A percentile compares a stretch with the other conserved stretches of the same genome.
Conservation (phyloP, 2,797 vertebrate genomes). For the Euphonia xanthogaster region DNA sequence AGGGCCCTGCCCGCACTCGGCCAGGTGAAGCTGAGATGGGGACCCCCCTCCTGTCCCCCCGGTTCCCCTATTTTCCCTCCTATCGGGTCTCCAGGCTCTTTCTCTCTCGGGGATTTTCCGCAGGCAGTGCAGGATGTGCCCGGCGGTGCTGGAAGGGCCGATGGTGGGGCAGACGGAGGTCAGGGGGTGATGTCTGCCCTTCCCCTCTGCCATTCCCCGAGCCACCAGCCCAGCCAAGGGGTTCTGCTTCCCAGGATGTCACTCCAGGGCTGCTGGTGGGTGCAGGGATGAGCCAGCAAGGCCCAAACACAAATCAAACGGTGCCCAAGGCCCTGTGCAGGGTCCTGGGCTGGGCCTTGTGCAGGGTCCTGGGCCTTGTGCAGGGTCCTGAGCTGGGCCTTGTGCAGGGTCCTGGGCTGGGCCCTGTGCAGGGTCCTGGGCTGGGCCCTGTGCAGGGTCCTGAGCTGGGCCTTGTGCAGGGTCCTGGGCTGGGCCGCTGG, state of each 20-base stretch:
- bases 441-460: too few relatives aligned
- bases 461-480: too few relatives aligned
- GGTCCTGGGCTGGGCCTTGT: not conserved
- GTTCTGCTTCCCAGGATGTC: fast-evolving
- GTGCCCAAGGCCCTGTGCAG: not conserved
- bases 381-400: too few relatives aligned
- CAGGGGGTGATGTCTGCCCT: fast-evolving
- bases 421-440: too few relatives aligned
- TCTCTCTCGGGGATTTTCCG: not conserved
- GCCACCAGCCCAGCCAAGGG: not conserved
- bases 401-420: too few relatives aligned
- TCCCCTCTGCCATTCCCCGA: fast-evolving
- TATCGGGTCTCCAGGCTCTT: not conserved
- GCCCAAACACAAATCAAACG: not conserved
- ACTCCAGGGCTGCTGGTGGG: not conserved
- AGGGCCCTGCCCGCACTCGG: not conserved
- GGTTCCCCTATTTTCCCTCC: too few relatives aligned
- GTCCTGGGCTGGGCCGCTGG: too few relatives aligned
- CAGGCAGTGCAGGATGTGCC: fast-evolving
- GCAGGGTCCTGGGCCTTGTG: too few relatives aligned
- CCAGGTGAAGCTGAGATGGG: not conserved
- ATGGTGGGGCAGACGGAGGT: fast-evolving
- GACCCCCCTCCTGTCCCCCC: not conserved
- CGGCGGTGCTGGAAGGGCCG: not conserved
- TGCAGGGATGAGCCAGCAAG: not conserved